Evolutionary conservation across 2,888 invertebrate genomes (phyloP).

Genomic region (Xylocampa areola): DNA sequence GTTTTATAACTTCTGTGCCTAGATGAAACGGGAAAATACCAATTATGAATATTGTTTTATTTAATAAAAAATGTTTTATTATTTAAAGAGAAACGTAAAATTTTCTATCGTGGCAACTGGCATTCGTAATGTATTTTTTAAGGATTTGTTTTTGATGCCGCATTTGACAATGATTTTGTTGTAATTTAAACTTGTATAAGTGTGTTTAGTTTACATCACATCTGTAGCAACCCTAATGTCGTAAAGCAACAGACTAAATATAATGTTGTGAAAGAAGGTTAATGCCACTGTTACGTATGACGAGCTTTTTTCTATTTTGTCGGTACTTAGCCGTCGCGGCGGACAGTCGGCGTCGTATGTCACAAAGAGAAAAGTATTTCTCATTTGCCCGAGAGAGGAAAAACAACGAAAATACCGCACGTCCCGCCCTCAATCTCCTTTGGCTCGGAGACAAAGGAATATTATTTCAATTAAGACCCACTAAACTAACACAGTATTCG

Average conservation of each 20-base stretch:
- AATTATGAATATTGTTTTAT: no score
- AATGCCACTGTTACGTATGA: slow-evolving; percentile 54
- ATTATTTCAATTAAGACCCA: slow-evolving; percentile 83
- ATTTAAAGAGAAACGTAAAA: no score
- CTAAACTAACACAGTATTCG: slow-evolving; percentile 68
- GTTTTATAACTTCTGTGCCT: slow-evolving; percentile 41
- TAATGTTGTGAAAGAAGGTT: slow-evolving; percentile 54
- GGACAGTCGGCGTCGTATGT: slow-evolving; percentile 78
- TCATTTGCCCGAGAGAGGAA: slow-evolving; percentile 78
- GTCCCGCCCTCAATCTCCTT: slow-evolving; percentile 80
- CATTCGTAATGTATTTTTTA: no score
- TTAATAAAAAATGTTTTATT: no score
- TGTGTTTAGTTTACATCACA: slow-evolving; percentile 50
- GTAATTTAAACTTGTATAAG: no score
- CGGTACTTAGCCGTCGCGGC: slow-evolving; percentile 67
- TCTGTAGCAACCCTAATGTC: slow-evolving; percentile 37
- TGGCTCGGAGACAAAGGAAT: slow-evolving; percentile 81
- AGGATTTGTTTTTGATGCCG: no score
- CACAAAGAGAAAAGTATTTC: slow-evolving; percentile 85
- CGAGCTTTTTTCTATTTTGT: slow-evolving; percentile 62
- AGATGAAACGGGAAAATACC: slow-evolving; percentile 26
- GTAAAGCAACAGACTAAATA: slow-evolving; percentile 41
- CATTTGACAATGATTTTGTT: no score
- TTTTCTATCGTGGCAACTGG: no score
- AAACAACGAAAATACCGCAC: slow-evolving; percentile 79